Base-by-base conservation (phyloP, 1,140 invertebrate genomes). In the Euura lappo region DNA sequence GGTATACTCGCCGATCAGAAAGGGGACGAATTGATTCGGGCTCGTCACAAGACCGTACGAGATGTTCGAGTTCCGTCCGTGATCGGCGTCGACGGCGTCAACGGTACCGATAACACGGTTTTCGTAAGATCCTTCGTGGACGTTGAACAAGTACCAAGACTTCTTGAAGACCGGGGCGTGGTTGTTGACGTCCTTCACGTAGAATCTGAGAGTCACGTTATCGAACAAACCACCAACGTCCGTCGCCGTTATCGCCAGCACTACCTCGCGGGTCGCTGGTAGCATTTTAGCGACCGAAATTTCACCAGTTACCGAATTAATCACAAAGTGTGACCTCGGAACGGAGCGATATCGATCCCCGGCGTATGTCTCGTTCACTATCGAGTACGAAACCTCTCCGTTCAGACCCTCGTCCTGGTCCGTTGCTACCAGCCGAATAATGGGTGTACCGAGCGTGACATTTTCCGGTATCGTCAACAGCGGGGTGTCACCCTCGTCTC, bases 131-230 rank as follows among this genome's bases (percentile, higher is more conserved):
- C 95, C 94, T 88, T 98, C 96, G 13, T 93, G 88, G 0, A 96
- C 89, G 75, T 95, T 93, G 80, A 97, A 97, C 11, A 90, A 92
- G 83, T 97, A 98, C 90, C 92, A 93, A 2, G 92, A 90, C 78
- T 94, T 92, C 74, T 92, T 92, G 76, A 97, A 98, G 66, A 92
- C 90, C 0, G 96, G 96, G 11, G 93, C 90, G 81, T 97, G 95
- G 80, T 97, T 93, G 81, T 98, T 98, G 0, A 96, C 90, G 84
- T 97, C 96, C 74, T 91, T 91, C 0, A 97, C 88, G 45, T 89
- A 87, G 0, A 93, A 85, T 70, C 93, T 90, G 1, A 97, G 86
- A 51, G 90, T 91, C 2, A 94, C 90, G 66, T 89, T 88, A 70
- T 95, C 93, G 68, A 89, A 90, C 0, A 96, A 83, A 1, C 91